These are phyloP conservation scores for Thomomys bottae DNA, from an alignment of 2,113 vertebrate species.

Conservation along the genomic window DNA sequence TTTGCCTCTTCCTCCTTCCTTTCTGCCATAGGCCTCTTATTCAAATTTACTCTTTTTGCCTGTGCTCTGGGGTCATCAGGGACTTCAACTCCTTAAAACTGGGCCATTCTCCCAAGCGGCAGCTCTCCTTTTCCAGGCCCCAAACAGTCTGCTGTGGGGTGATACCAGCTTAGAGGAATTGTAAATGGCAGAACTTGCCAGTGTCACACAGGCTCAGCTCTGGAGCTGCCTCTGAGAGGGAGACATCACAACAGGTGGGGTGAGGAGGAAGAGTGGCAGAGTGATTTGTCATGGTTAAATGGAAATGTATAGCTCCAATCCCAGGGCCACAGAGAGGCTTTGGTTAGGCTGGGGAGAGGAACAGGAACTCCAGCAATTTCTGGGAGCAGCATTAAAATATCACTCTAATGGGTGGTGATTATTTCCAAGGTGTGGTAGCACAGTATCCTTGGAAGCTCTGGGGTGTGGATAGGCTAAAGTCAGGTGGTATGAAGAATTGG, in stretches of 20 bases:
- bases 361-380: conserved; percentile 41
- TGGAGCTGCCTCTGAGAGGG: conserved; percentile 41
- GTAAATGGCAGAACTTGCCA: not conserved
- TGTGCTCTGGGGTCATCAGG: not conserved
- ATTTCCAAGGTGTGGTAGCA: not conserved
- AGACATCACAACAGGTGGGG: conserved; percentile 46
- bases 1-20: not conserved
- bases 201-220: conserved; percentile 6
- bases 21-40: not conserved
- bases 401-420: not conserved
- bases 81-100: not conserved
- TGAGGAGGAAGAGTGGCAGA: not conserved
- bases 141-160: not conserved
- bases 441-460: not conserved
- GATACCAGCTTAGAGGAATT: not conserved
- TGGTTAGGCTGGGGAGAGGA: conserved; percentile 12
- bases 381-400: not conserved
- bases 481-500: not conserved
- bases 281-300: conserved; percentile 67
- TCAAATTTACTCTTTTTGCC: not conserved
- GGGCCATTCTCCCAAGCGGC: not conserved
- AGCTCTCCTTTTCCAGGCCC: not conserved
- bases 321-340: conserved; percentile 41
- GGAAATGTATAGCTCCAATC: conserved; percentile 60
- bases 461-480: not conserved